A percentile compares a stretch with the other conserved stretches of the same genome.
Conservation (phyloP, 2,888 invertebrate species). For the Apantesis nais region DNA sequence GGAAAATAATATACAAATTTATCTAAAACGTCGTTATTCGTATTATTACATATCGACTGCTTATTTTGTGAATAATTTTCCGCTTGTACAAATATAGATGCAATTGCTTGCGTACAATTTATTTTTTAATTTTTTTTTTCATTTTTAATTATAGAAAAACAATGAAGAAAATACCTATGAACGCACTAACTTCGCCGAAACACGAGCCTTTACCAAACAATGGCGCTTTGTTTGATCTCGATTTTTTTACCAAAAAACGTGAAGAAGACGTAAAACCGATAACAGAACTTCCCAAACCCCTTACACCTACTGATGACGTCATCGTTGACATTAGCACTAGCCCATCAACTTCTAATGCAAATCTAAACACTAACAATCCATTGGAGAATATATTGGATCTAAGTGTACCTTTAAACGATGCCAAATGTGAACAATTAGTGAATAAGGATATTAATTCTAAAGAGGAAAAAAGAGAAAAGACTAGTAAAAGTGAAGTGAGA, state of each 20-base stretch:
- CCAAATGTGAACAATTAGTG: constrained; percentile 52
- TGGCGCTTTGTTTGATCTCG: constrained; percentile 76
- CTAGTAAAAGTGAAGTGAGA: constrained; percentile 58
- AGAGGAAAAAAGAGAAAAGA: constrained; percentile 51
- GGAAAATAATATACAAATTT: not conserved
- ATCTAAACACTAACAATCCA: constrained; percentile 48
- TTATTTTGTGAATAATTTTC: not conserved
- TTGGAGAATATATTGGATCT: constrained; percentile 65
- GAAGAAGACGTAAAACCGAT: constrained; percentile 46
- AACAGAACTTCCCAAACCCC: constrained; percentile 32
- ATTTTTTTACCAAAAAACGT: constrained; percentile 78
- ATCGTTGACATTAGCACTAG: constrained; percentile 86
- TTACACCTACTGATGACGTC: constrained; percentile 74
- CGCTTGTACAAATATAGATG: not conserved
- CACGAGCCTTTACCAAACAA: constrained; percentile 57
- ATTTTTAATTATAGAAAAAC: constrained; percentile 72
- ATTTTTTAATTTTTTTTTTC: constrained; percentile 41
- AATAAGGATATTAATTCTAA: constrained; percentile 55
- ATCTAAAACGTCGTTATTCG: not conserved
- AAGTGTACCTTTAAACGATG: constrained; percentile 51
- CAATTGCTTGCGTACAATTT: too few relatives aligned
- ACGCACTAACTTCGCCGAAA: constrained; percentile 79
- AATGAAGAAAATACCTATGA: constrained; percentile 88
- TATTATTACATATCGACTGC: not conserved
- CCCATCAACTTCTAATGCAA: constrained; percentile 44